Conservation (phyloP, 1,140 invertebrate species). For the Cheumatopsyche charites region DNA sequence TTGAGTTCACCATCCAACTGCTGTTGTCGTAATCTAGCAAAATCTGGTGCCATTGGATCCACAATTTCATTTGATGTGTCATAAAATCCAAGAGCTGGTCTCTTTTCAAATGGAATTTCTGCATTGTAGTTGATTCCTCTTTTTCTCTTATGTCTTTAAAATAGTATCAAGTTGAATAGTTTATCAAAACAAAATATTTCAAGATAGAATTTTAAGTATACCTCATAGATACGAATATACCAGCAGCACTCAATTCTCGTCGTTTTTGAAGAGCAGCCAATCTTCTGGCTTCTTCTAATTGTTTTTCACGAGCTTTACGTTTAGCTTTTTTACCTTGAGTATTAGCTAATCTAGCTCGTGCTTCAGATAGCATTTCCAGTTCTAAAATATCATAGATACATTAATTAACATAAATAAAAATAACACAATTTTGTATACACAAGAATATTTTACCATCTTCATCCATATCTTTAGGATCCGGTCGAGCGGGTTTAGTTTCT, state of each 20-base stretch:
- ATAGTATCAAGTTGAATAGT: not conserved
- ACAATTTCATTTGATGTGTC: conserved; percentile 89
- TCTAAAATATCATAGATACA: conserved; percentile 64
- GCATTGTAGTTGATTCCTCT: conserved; percentile 96
- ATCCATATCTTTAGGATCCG: conserved; percentile 99
- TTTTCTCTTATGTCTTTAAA: conserved; percentile 73
- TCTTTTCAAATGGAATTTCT: conserved; percentile 98
- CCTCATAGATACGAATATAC: conserved; percentile 80
- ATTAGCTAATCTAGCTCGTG: conserved; percentile 95
- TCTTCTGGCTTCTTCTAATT: conserved; percentile 95
- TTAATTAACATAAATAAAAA: not conserved
- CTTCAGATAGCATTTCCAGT: conserved; percentile 99
- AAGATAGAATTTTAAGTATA: conserved; percentile 38
- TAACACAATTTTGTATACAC: not conserved
- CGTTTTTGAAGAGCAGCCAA: conserved; percentile 96
- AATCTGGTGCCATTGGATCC: conserved; percentile 88
- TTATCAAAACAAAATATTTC: no score
- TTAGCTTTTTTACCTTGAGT: conserved; percentile 99
- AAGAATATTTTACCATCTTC: conserved; percentile 81
- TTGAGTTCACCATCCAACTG: conserved; percentile 91
- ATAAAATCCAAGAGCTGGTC: conserved; percentile 89
- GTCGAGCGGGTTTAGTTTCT: conserved; percentile 98
- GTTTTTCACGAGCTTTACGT: conserved; percentile 97
- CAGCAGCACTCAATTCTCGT: conserved; percentile 94
- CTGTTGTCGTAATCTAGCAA: conserved; percentile 87